Conservation (phyloP, 1,140 invertebrate genomes). For the Yoshiicerus persimilis region DNA sequence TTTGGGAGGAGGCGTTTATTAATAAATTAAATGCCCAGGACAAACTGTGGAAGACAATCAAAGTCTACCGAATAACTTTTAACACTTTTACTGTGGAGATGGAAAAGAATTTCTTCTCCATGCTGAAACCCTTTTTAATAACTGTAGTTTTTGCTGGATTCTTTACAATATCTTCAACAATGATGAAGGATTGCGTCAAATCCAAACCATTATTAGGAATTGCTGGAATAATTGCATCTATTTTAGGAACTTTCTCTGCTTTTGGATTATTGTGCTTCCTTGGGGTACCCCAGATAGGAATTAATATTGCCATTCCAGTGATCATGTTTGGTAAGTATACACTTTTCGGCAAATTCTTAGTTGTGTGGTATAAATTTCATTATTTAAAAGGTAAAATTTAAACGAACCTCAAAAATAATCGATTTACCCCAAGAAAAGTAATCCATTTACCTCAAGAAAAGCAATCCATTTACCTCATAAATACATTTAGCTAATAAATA, state of each 20-base stretch:
- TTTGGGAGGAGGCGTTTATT: slow-evolving; percentile 82
- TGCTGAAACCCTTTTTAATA: slow-evolving; percentile 81
- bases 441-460: too few relatives aligned
- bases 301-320: slow-evolving; percentile 89
- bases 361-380: too few relatives aligned
- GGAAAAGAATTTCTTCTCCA: slow-evolving; percentile 81
- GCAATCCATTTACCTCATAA: too few relatives aligned
- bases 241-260: slow-evolving; percentile 81
- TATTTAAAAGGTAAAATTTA: background rate
- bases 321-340: slow-evolving; percentile 77
- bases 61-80: slow-evolving; percentile 77
- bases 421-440: too few relatives aligned
- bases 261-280: slow-evolving; percentile 87
- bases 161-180: slow-evolving; percentile 68
- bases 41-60: slow-evolving; percentile 82
- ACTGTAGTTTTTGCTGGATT: slow-evolving; percentile 81
- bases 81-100: slow-evolving; percentile 81
- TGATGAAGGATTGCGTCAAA: slow-evolving; percentile 80
- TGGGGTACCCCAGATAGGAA: slow-evolving; percentile 88
- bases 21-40: slow-evolving; percentile 65
- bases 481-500: too few relatives aligned
- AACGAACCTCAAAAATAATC: background rate
- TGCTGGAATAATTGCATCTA: slow-evolving; percentile 85
- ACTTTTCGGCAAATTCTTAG: too few relatives aligned
- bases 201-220: slow-evolving; percentile 87